Base-by-base conservation (phyloP, 1,140 invertebrate species). In the Drosophila virilis region DNA sequence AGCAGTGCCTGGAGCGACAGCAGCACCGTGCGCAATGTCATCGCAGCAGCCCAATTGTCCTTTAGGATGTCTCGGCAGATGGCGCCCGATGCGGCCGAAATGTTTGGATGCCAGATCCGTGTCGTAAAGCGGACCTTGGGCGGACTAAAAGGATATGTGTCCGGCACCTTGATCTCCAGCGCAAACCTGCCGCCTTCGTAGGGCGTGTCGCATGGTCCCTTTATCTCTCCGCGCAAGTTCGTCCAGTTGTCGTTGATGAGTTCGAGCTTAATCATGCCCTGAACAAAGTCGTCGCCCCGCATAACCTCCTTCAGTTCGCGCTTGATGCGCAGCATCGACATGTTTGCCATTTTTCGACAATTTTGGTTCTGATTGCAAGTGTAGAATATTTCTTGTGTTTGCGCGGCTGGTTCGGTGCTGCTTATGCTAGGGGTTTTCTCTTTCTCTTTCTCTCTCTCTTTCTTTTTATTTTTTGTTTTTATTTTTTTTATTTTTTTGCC, bases 91-190 rank as follows among this genome's bases (percentile, higher is more conserved):
- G 37, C 5, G 8, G 10, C 12, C 10, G 35, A 62, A 6, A 62
- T 48, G 28, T 50, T 62, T 9, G 59, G 46, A 42, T 51, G 37
- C 59, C 59, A 62, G 12, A 50, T 32, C 3, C 33, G 35, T 6
- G 46, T 62, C 71, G 98, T 95, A 94, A 99, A 99, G 43, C 96
- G 94, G 62, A 97, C 96, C 95, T 98, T 99, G 60, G 99, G 99
- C 75, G 99, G 99, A 95, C 98, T 99, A 93, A 99, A 99, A 51
- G 99, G 99, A 94, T 99, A 99, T 28, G 98, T 98, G 93, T 99
- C 98, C 79, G 99, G 99, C 22, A 45, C n/a, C 13, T 59, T 59
- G 4, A 59, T 59, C n/a, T 99, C 98, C 67, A 99, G 94, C 75
- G 96, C 92, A 93, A 98, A 99, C 82, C 94, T 97, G 28, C 98